Base-by-base conservation (phyloP, 2,888 invertebrate genomes). In the Ctenicera cuprea region DNA sequence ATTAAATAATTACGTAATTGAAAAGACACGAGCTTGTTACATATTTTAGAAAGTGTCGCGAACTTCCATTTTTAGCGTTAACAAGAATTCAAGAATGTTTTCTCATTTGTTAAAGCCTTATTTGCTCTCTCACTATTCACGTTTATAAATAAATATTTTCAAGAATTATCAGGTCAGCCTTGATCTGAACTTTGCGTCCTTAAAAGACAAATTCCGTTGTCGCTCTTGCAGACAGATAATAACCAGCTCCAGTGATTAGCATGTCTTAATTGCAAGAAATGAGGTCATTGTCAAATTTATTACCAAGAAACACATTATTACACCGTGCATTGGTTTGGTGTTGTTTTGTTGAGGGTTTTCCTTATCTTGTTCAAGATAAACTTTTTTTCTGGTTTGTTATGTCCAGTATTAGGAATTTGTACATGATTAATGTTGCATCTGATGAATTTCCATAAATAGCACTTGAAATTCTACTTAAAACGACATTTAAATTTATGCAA, bases 11-110 rank as follows among this genome's bases (percentile, higher is more conserved):
- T 20, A 14, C 14, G 3, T 14, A 41, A 33, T 9, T 33, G 45
- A 45, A 45, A 1, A 7, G 18, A 50, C 20, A 9, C 50, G 22
- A 14, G 7, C 41, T 41, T 41, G 14, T 41, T 41, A 41, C 41
- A 41, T 41, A 41, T 20, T 50, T 59, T 59, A 59, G 59, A 59
- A 59, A 59, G 59, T 33, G 14, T 16, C 37, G 9, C 18, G 14
- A 59, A 59, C 59, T 59, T 59, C 59, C 59, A 20, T 59, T 59
- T 59, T 59, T 59, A 59, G 59, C 38, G 4, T 37, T 18, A 59
- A 59, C 12, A 9, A 16, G 18, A 33, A n/a, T 57, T 9, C 38
- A 38, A 59, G 22, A 14, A 50, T 12, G 18, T 18, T 48, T 20
- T 20, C 4, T 12, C 11, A 50, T 50, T 50, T 50, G 12, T 50